Evolutionary conservation across 2,888 invertebrate genomes (phyloP).

Genomic region (Ecdyonurus torrentis): DNA sequence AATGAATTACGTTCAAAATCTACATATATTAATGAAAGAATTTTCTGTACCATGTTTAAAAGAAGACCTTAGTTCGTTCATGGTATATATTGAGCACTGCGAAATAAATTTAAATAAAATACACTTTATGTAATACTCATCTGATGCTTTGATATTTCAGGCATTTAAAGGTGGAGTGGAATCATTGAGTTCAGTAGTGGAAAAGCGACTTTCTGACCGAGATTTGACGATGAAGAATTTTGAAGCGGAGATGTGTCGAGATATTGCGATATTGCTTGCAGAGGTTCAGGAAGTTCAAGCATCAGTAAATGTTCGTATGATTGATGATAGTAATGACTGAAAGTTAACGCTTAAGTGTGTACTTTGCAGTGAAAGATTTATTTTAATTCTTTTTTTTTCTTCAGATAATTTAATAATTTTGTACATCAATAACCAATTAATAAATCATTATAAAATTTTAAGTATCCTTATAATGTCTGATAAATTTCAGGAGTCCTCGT

Average conservation of each 20-base stretch:
- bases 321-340: no score
- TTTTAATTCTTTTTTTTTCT: no score
- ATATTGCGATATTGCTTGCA: conserved; percentile 52
- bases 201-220: conserved; percentile 49
- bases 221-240: conserved; percentile 51
- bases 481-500: conserved; percentile 62
- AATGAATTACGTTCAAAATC: conserved; percentile 63
- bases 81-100: conserved; percentile 21
- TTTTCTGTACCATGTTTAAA: conserved; percentile 53
- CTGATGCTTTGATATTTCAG: conserved; percentile 16
- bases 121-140: no score
- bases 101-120: no score
- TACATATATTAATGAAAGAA: conserved; percentile 70
- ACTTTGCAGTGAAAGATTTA: no score
- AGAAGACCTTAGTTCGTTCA: conserved; percentile 48
- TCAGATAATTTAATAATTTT: no score
- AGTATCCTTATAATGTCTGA: no score
- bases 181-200: conserved; percentile 48
- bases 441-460: no score
- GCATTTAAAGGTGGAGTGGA: conserved; percentile 44
- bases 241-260: conserved; percentile 55
- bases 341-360: no score
- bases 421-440: no score
- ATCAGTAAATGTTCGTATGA: conserved; percentile 48
- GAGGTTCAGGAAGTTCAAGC: conserved; percentile 56